phyloP scores from a whole-genome alignment of 2,888 invertebrate species.

The Mamestra brassicae region DNA sequence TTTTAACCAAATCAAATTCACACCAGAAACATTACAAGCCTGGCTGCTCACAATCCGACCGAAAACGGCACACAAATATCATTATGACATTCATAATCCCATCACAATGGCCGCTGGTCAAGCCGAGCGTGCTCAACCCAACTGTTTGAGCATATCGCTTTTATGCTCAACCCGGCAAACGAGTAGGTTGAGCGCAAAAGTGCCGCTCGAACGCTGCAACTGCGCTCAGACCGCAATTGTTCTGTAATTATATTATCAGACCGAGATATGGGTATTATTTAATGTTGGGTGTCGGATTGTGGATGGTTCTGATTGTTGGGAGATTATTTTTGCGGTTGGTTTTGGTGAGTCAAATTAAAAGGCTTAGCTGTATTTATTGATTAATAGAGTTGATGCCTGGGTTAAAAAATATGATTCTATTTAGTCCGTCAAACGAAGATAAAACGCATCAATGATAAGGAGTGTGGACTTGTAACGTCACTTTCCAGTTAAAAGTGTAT shows the following conservation, averaged over 20 bases:
- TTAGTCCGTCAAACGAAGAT: too few relatives aligned
- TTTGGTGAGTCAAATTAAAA: background rate
- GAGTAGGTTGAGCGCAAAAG: slow-evolving; percentile 59
- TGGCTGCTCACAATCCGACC: slow-evolving; percentile 44
- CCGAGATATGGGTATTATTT: slow-evolving; percentile 49
- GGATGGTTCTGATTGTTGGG: background rate
- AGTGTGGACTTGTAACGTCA: too few relatives aligned
- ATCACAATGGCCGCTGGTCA: slow-evolving; percentile 53
- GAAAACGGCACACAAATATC: slow-evolving; percentile 59
- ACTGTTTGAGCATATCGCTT: slow-evolving; percentile 62
- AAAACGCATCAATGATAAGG: too few relatives aligned
- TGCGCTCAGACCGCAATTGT: slow-evolving; percentile 57
- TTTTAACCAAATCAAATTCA: slow-evolving; percentile 44
- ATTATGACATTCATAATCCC: slow-evolving; percentile 63
- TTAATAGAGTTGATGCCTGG: background rate
- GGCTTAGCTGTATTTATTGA: background rate
- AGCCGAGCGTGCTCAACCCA: slow-evolving; percentile 51
- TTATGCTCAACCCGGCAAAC: slow-evolving; percentile 59
- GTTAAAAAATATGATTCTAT: too few relatives aligned
- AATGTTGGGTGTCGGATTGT: slow-evolving; percentile 36
- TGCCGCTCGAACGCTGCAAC: slow-evolving; percentile 53
- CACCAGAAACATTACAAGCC: slow-evolving; percentile 49
- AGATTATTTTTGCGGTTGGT: slow-evolving; percentile 8
- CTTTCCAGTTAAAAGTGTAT: too few relatives aligned
- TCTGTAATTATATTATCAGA: slow-evolving; percentile 61